Evolutionary conservation across 2,888 invertebrate species (phyloP), one percentile per base, ranked within the genome.

Genomic region (Oxyscelio sp.): DNA sequence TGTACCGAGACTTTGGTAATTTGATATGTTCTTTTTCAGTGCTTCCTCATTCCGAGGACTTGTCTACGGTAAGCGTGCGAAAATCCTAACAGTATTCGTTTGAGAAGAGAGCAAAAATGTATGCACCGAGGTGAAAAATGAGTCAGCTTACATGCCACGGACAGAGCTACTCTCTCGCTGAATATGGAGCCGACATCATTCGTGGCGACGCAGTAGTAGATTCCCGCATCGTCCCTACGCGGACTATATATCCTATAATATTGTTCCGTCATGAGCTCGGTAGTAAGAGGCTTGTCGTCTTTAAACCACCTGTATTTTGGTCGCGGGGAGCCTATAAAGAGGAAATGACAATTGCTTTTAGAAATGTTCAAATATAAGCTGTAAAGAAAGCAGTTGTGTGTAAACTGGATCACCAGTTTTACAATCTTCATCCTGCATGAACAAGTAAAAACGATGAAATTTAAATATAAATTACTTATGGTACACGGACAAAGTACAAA

Each of bases 221-320:
- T 96, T 61, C 99, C 99, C 71, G 97, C 97, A 95, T 99, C 98
- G 90, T 96, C 96, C 82, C 97, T 95, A 89, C 96, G 96, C 66
- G 98, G 97, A 92, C 97, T 97, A 91, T 96, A 96, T 90, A 99
- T 97, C 93, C 97, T 97, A 86, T 91, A 92, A 95, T 97, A 97
- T 94, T 97, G 97, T 92, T 98, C 97, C 15, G 97, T 96, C 73
- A 97, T 97, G 92, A 97, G 97, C 92, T 98, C 97, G 82, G 96
- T 96, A 43, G 95, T 96, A 85, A 98, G 95, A 66, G 97, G 96
- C 78, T 95, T 94, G 48, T 97, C 98, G 94, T 99, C 97, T 95
- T 98, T 98, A 86, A 98, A 95, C 99, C 99, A 99, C 92, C 97
- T 96, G 95, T 98, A 99, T 94, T 97, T 97, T 40, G 98, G 98